These are phyloP conservation scores for Rhagonycha fulva DNA, from an alignment of 2,888 invertebrate genomes.

Conservation along the genomic window DNA sequence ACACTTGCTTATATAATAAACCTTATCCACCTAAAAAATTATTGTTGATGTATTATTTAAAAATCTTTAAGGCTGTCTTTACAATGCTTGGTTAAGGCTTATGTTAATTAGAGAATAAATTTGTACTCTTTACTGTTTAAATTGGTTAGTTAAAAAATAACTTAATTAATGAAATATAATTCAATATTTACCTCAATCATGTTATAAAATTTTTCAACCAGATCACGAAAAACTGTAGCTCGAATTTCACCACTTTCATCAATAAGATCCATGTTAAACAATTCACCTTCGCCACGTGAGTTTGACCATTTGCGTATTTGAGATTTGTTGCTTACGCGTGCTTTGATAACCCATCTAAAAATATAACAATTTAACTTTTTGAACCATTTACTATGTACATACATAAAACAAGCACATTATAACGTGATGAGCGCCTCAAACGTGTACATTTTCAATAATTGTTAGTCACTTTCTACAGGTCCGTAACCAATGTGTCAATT, in stretches of 20 bases:
- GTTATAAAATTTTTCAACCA: slow-evolving; percentile 87
- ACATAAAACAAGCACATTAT: too few species aligned
- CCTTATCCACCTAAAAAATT: slow-evolving; percentile 58
- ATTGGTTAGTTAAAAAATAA: neutral
- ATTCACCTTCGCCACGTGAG: slow-evolving; percentile 88
- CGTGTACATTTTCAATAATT: too few species aligned
- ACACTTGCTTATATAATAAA: slow-evolving; percentile 87
- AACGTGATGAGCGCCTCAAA: too few species aligned
- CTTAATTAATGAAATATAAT: neutral
- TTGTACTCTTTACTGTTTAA: too few species aligned
- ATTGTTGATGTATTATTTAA: neutral
- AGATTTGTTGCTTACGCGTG: slow-evolving; percentile 82
- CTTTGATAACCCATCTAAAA: slow-evolving; percentile 87
- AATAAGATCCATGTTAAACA: slow-evolving; percentile 90
- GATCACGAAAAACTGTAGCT: slow-evolving; percentile 86
- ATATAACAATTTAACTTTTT: neutral
- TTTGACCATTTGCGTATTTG: slow-evolving; percentile 88
- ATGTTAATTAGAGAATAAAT: too few species aligned
- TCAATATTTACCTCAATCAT: slow-evolving; percentile 72
- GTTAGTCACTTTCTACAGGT: too few species aligned
- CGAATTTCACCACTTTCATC: slow-evolving; percentile 95
- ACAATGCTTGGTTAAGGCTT: too few species aligned
- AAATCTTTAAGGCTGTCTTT: too few species aligned
- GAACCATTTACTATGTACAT: neutral
- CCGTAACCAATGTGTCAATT: too few species aligned